Percentiles rank a stretch among this genome's conserved stretches.
These are phyloP conservation scores for Prenolepis imparis DNA, from an alignment of 2,888 invertebrate genomes.

Conservation along the genomic window DNA sequence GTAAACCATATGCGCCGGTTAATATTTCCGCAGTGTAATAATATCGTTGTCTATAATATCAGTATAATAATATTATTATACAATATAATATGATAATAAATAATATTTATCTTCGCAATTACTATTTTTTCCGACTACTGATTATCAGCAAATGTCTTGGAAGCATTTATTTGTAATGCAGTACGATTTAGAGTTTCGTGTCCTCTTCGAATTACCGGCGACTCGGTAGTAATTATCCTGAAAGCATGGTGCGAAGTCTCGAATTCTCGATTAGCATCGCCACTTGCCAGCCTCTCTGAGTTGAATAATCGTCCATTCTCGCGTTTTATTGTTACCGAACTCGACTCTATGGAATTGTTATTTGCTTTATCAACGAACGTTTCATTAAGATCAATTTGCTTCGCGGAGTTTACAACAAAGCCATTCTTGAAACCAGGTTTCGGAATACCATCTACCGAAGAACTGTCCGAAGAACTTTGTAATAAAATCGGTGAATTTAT, in stretches of 20 bases:
- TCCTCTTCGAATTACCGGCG: conserved; percentile 42
- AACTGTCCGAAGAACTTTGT: not conserved
- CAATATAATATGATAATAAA: conserved; percentile 18
- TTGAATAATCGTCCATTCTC: conserved; percentile 25
- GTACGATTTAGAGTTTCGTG: conserved; percentile 45
- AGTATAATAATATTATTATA: conserved; percentile 2
- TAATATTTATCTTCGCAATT: not conserved
- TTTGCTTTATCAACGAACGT: conserved; percentile 5
- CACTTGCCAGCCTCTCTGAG: conserved; percentile 19
- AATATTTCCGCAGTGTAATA: not conserved
- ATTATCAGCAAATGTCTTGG: conserved; percentile 23
- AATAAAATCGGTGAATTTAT: conserved; percentile 13
- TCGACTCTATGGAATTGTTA: conserved; percentile 10
- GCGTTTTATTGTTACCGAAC: conserved; percentile 10
- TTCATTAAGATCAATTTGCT: conserved; percentile 33
- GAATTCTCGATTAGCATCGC: conserved; percentile 19
- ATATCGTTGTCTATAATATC: not conserved
- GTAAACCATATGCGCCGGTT: not conserved
- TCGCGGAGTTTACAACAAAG: conserved; percentile 7
- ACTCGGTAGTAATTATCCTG: conserved; percentile 49
- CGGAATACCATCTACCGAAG: not conserved
- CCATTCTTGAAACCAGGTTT: not conserved
- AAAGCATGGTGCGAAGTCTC: conserved; percentile 33
- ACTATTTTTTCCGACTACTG: not conserved
- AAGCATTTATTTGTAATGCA: conserved; percentile 36